These are phyloP conservation scores for Zingel zingel DNA, from an alignment of 2,113 vertebrate genomes.

Conservation along the genomic window DNA sequence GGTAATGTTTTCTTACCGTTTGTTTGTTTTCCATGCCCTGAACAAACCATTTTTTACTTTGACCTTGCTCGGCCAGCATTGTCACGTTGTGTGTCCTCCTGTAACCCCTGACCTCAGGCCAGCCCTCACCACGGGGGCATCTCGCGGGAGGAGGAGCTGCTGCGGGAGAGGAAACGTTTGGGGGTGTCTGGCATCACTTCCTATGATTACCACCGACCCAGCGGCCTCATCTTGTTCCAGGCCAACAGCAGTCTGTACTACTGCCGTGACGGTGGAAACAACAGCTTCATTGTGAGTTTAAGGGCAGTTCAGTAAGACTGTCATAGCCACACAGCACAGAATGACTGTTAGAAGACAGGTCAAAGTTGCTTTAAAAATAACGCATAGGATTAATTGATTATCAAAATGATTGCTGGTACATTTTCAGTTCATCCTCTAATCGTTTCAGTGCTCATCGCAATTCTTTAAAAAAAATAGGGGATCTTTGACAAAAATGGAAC, in stretches of 20 bases:
- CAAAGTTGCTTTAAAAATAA: too few relatives aligned
- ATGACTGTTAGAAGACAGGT: too few relatives aligned
- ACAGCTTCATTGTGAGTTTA: constrained; percentile 91
- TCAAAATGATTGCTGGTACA: too few relatives aligned
- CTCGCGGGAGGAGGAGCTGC: constrained; percentile 94
- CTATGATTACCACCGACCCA: constrained; percentile 93
- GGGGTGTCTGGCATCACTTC: constrained; percentile 96
- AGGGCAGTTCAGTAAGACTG: constrained; percentile 5
- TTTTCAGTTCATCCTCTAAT: neutral
- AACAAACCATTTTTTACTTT: constrained; percentile 42
- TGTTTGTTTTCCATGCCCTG: constrained; percentile 26
- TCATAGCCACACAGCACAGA: neutral
- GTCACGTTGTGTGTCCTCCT: constrained; percentile 32
- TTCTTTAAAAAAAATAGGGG: neutral
- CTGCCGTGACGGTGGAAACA: constrained; percentile 91
- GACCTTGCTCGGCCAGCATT: constrained; percentile 14
- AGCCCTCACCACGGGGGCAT: constrained; percentile 93
- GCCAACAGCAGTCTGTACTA: constrained; percentile 97
- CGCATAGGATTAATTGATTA: too few relatives aligned
- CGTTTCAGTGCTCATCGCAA: neutral
- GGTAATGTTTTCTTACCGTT: neutral
- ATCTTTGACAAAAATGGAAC: neutral
- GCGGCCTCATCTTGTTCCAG: constrained; percentile 96
- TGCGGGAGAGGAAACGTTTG: constrained; percentile 93
- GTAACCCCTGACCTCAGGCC: constrained; percentile 83